Percentiles rank a stretch among this genome's conserved stretches.
These are phyloP conservation scores for Bellardia pandia DNA, from an alignment of 2,888 invertebrate genomes.

Conservation along the genomic window DNA sequence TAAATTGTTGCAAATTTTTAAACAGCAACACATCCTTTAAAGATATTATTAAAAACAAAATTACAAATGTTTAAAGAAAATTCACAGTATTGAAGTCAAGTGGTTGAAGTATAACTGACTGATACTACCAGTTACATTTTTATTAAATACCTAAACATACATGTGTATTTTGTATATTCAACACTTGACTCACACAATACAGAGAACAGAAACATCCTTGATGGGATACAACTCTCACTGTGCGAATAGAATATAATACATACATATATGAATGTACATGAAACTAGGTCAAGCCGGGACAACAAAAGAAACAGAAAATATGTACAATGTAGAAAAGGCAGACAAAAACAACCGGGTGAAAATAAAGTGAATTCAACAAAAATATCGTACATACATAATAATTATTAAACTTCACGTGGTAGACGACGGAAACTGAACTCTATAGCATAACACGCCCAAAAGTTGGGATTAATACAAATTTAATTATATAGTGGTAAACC, in stretches of 20 bases:
- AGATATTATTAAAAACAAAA: constrained; percentile 23
- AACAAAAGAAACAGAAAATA: constrained; percentile 60
- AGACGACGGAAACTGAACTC: not conserved
- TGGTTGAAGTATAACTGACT: constrained; percentile 61
- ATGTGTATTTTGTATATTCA: constrained; percentile 5
- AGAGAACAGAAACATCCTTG: constrained; percentile 51
- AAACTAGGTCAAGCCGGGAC: constrained; percentile 75
- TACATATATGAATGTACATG: not conserved
- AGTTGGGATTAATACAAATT: constrained; percentile 28
- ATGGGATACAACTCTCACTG: constrained; percentile 52
- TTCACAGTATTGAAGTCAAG: constrained; percentile 64
- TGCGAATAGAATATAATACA: constrained; percentile 31
- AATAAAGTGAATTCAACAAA: constrained; percentile 17
- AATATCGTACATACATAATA: constrained; percentile 18
- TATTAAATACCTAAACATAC: constrained; percentile 4
- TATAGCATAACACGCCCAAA: constrained; percentile 61
- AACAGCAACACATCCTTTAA: constrained; percentile 15
- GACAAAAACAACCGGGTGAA: constrained; percentile 58
- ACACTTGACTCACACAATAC: constrained; percentile 29
- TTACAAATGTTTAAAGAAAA: constrained; percentile 23
- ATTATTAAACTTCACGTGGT: constrained; percentile 56
- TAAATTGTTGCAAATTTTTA: constrained; percentile 27
- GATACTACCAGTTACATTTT: constrained; percentile 23
- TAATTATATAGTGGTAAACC: not conserved
- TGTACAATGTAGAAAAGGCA: constrained; percentile 33